Evolutionary conservation across 1,140 invertebrate species (phyloP).

Genomic region (Oedothorax gibbosus): DNA sequence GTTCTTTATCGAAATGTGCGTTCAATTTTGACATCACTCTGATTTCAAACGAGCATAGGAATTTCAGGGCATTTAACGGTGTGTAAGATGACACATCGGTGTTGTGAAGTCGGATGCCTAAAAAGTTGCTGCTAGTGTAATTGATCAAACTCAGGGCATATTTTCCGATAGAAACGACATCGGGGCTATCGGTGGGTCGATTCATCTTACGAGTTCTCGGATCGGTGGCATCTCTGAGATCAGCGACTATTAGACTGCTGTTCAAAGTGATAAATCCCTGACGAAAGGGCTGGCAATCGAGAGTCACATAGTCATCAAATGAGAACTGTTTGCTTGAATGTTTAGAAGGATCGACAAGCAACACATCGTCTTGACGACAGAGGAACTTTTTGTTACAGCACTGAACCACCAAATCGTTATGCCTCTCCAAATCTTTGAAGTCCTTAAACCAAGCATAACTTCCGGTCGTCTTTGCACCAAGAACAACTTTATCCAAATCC

Average conservation of each 20-base stretch:
- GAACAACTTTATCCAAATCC: slow-evolving; percentile 29
- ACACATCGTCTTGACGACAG: slow-evolving; percentile 37
- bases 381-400: slow-evolving; percentile 16
- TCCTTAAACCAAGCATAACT: slow-evolving; percentile 27
- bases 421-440: not conserved
- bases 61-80: slow-evolving; percentile 14
- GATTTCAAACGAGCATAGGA: slow-evolving; percentile 31
- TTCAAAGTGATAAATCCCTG: slow-evolving; percentile 36
- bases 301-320: slow-evolving; percentile 1
- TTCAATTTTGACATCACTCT: slow-evolving; percentile 27
- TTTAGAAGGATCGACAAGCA: slow-evolving; percentile 8
- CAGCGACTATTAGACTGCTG: slow-evolving; percentile 31
- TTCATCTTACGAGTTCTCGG: not conserved
- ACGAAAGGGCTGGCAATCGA: slow-evolving; percentile 43
- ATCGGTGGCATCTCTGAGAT: slow-evolving; percentile 6
- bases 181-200: not conserved
- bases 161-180: not conserved
- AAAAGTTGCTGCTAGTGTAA: slow-evolving; percentile 44
- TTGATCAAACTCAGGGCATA: slow-evolving; percentile 39
- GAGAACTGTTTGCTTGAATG: not conserved
- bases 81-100: slow-evolving; percentile 8
- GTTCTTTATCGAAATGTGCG: slow-evolving; percentile 22
- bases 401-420: slow-evolving; percentile 10
- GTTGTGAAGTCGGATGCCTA: slow-evolving; percentile 1
- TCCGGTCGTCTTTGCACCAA: slow-evolving; percentile 36